phyloP scores from a whole-genome alignment of 2,113 vertebrate species.

The Prolemur simus region DNA sequence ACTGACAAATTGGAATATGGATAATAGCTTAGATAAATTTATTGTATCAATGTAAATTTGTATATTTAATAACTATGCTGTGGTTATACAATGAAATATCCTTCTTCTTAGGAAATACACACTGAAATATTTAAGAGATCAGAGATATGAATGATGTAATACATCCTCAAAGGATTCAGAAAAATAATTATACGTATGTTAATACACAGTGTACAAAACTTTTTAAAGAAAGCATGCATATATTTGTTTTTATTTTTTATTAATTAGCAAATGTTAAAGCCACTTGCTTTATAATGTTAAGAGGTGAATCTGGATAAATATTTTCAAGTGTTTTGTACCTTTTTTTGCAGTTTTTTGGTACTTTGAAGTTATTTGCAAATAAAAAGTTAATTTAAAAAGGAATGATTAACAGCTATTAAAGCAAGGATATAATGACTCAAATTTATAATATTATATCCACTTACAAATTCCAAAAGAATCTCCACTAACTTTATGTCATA shows the following conservation, averaged over 20 bases:
- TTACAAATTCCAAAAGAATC: conserved; percentile 37
- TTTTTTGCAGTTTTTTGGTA: conserved; percentile 17
- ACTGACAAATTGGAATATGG: background rate
- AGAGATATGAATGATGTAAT: background rate
- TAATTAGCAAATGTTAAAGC: conserved; percentile 9
- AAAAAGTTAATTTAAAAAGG: background rate
- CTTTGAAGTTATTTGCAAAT: conserved; percentile 40
- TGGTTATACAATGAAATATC: background rate
- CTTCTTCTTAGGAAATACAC: background rate
- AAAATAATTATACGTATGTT: background rate
- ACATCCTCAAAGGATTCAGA: background rate
- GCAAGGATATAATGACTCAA: background rate
- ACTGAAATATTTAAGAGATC: background rate
- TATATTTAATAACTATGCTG: background rate
- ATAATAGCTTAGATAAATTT: background rate
- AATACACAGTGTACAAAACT: background rate
- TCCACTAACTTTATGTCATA: background rate
- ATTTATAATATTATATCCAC: background rate
- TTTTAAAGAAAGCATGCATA: no score
- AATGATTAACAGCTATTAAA: background rate
- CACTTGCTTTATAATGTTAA: background rate
- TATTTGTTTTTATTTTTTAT: no score
- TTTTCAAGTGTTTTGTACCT: background rate
- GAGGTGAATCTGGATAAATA: conserved; percentile 6
- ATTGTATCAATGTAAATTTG: background rate